These are phyloP conservation scores for Gobio occitaniae DNA, from an alignment of 2,797 vertebrate species.

Conservation along the genomic window DNA sequence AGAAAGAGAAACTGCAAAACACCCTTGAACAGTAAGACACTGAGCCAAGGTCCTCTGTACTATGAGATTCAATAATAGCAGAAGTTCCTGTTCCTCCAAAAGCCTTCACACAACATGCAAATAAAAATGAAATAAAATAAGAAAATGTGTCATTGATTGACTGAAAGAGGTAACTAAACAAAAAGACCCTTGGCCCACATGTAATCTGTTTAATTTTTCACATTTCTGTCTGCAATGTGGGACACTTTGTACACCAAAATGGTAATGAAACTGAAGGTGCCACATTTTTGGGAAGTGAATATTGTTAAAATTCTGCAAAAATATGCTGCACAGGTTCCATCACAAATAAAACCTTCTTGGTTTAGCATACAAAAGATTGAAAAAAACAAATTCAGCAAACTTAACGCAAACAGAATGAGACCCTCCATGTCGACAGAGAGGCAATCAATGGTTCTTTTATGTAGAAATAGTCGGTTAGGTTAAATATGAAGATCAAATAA, in stretches of 20 bases:
- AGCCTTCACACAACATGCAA: neutral
- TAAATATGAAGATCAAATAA: neutral
- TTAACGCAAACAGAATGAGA: conserved; percentile 1
- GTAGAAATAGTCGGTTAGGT: neutral
- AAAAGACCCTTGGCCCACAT: neutral
- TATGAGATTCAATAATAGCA: conserved; percentile 13
- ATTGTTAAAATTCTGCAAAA: neutral
- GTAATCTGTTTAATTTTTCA: neutral
- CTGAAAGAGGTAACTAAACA: neutral
- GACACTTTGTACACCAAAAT: neutral
- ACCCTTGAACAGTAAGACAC: neutral
- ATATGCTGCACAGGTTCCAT: neutral
- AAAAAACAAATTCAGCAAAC: neutral
- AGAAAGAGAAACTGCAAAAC: conserved; percentile 14
- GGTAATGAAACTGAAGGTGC: neutral
- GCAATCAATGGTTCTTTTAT: neutral
- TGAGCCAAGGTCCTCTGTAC: conserved; percentile 10
- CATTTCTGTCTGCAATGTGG: neutral
- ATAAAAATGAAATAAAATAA: neutral
- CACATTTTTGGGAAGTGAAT: neutral
- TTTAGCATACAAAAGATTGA: neutral
- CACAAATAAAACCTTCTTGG: neutral
- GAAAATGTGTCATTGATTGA: neutral
- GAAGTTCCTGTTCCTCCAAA: conserved; percentile 1
- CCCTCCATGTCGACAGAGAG: neutral